Evolutionary conservation across 2,113 vertebrate species (phyloP), one percentile per base, ranked within the genome.

Genomic region (Oxyruncus cristatus): DNA sequence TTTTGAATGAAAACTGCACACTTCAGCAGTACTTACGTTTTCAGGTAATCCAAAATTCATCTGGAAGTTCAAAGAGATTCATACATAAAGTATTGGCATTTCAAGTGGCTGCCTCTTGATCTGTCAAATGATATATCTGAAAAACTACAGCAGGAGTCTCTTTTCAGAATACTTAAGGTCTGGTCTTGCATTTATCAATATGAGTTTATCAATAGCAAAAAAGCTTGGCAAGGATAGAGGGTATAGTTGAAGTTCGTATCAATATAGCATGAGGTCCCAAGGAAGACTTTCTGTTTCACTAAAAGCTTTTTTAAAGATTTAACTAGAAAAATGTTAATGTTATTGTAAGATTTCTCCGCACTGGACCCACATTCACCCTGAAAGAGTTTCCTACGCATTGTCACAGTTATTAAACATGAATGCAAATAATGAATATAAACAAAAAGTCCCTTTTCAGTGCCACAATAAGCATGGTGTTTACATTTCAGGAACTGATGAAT

Each of bases 251-350:
- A 89, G 71, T 76, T 78, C 19, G 4, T 55, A 59, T 86, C 81
- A 72, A 88, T 75, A 89, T 0, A 77, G 28, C n/a, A 70, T 18
- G 66, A 94, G 63, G 67, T 73, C 63, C 72, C 27, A 77, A 44
- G 23, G 58, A 92, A 83, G 47, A 42, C 52, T 28, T 74, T 49
- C 41, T 67, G 24, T 82, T 73, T 90, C 76, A 71, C 52, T 88
- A 67, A 91, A 83, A 93, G 67, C 76, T 93, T 85, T 93, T 78
- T 62, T 55, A 74, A 92, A 89, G 86, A 91, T 92, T 94, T 91
- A 92, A 83, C 49, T 63, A 33, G 59, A 70, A 89, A 93, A 89
- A 62, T 49, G n/a, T 4, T 87, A 82, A 63, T 56, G 47, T 63
- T 73, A 11, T 26, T 62, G 18, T 42, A 62, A 76, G 27, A 28